Evolutionary conservation across 2,797 vertebrate genomes (phyloP).

Genomic region (Cynodonichthys magdalenae): DNA sequence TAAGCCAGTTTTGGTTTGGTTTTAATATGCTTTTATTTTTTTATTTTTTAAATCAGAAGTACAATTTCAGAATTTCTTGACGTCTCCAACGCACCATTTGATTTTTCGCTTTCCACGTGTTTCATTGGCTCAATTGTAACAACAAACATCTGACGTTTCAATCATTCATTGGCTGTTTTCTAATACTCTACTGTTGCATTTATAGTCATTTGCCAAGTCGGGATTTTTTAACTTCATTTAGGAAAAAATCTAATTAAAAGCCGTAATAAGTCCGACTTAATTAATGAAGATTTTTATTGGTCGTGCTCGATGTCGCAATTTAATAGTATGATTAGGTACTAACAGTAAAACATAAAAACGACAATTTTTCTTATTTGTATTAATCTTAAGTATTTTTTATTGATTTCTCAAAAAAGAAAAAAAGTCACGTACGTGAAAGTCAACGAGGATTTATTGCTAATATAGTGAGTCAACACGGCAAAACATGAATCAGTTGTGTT

Average conservation of each 20-base stretch:
- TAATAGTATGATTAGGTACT: not conserved
- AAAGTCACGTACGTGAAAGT: not conserved
- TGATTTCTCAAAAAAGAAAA: too few relatives aligned
- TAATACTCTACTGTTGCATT: not conserved
- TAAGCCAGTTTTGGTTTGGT: too few relatives aligned
- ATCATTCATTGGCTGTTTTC: slow-evolving; percentile 46
- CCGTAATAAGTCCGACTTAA: not conserved
- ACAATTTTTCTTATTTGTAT: too few relatives aligned
- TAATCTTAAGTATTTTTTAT: too few relatives aligned
- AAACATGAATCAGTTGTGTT: not conserved
- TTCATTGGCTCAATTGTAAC: slow-evolving; percentile 49
- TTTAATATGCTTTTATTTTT: too few relatives aligned
- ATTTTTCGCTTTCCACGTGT: slow-evolving; percentile 19
- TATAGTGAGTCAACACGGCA: not conserved
- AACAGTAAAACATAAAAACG: not conserved
- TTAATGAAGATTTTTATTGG: not conserved
- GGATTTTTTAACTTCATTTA: not conserved
- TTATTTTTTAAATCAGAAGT: too few relatives aligned
- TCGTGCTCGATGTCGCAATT: not conserved
- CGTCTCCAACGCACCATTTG: not conserved
- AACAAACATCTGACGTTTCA: slow-evolving; percentile 12
- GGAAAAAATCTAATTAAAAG: not conserved
- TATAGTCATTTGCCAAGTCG: not conserved
- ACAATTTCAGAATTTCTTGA: not conserved
- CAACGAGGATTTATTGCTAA: not conserved